Evolutionary conservation across 2,113 vertebrate species (phyloP).

Genomic region (Meleagris gallopavo): DNA sequence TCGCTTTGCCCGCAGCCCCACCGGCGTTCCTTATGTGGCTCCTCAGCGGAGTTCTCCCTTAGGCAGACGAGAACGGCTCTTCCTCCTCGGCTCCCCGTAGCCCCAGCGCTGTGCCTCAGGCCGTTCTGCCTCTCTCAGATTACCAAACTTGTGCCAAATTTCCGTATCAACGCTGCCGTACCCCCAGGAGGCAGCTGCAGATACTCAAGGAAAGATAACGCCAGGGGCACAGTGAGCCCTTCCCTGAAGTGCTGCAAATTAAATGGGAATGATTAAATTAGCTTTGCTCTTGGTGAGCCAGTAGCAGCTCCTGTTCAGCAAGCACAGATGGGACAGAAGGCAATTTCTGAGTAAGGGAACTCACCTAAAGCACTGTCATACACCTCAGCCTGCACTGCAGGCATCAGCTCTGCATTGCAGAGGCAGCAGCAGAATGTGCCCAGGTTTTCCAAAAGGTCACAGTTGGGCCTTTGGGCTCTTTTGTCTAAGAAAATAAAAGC

Average conservation of each 20-base stretch:
- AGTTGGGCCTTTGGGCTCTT: background rate
- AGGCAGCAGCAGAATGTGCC: constrained; percentile 30
- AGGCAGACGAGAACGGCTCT: background rate
- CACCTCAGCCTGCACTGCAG: constrained; percentile 30
- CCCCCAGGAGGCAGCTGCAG: background rate
- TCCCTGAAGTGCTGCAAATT: background rate
- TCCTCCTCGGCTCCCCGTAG: background rate
- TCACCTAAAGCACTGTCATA: background rate
- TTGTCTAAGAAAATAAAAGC: background rate
- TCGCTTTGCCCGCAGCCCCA: background rate
- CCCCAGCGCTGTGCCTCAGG: background rate
- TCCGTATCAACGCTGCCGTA: background rate
- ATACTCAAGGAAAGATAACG: background rate
- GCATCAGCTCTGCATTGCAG: constrained; percentile 47
- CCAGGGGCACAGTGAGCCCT: background rate
- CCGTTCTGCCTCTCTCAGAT: background rate
- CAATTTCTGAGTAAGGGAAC: background rate
- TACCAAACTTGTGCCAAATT: background rate
- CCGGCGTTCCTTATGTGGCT: background rate
- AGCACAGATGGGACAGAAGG: background rate
- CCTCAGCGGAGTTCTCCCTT: background rate
- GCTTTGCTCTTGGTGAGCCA: background rate
- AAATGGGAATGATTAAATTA: background rate
- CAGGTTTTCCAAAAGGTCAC: background rate
- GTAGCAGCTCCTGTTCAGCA: background rate